A percentile compares a stretch with the other conserved stretches of the same genome.
These are phyloP conservation scores for Dasysyrphus albostriatus DNA, from an alignment of 2,888 invertebrate species.

Conservation along the genomic window DNA sequence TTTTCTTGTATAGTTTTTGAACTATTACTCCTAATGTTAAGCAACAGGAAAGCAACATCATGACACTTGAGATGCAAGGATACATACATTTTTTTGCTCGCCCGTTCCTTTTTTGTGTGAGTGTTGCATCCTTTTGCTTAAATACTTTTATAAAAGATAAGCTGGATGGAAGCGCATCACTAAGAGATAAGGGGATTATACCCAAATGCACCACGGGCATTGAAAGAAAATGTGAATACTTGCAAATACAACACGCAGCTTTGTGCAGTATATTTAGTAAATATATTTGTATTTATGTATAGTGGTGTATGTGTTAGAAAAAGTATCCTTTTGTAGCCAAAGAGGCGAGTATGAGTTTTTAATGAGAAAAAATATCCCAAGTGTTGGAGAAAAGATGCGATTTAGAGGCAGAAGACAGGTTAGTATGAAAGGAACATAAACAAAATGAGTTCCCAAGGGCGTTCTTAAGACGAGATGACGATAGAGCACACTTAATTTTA, in stretches of 20 bases:
- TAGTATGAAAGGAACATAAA: not conserved
- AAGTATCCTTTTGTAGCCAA: conserved; percentile 47
- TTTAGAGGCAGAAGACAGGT: conserved; percentile 30
- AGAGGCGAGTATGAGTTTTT: conserved; percentile 63
- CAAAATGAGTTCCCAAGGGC: conserved; percentile 41
- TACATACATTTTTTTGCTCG: conserved; percentile 16
- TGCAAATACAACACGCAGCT: conserved; percentile 52
- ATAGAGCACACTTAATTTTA: conserved; percentile 69
- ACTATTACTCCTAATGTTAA: conserved; percentile 60
- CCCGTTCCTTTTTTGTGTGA: not conserved
- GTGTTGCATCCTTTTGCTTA: conserved; percentile 15
- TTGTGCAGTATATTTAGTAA: not conserved
- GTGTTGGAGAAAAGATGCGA: conserved; percentile 32
- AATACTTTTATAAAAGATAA: conserved; percentile 66
- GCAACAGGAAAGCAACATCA: conserved; percentile 72
- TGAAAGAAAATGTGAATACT: conserved; percentile 52
- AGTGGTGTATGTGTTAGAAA: not conserved
- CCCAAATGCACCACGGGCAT: conserved; percentile 53
- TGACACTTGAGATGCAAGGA: conserved; percentile 64
- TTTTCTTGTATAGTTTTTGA: conserved; percentile 24
- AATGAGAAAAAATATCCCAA: conserved; percentile 62
- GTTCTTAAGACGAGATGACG: conserved; percentile 57
- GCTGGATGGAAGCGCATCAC: conserved; percentile 40
- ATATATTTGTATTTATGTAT: not conserved
- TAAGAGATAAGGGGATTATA: conserved; percentile 47